Evolutionary conservation across 2,113 vertebrate species (phyloP).

Genomic region (Saccopteryx bilineata): DNA sequence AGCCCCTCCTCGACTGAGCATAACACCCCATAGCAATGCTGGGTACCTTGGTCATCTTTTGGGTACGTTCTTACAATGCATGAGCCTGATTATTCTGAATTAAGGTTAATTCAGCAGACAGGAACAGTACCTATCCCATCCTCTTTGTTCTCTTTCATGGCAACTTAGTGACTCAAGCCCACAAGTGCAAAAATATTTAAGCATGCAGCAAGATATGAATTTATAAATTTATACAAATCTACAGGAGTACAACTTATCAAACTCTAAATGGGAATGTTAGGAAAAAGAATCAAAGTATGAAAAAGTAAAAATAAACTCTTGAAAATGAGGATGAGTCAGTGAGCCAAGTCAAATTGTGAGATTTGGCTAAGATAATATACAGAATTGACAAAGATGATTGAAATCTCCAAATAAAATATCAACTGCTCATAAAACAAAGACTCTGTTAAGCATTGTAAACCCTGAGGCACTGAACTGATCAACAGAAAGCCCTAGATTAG

Average conservation of each 20-base stretch:
- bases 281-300: neutral
- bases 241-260: neutral
- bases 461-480: neutral
- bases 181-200: neutral
- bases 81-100: neutral
- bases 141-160: neutral
- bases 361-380: neutral
- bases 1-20: neutral
- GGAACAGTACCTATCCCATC: neutral
- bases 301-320: slow-evolving; percentile 29
- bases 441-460: neutral
- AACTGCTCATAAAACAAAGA: neutral
- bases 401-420: neutral
- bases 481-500: neutral
- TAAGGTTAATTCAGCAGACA: neutral
- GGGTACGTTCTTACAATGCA: neutral
- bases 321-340: neutral
- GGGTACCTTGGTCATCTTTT: neutral
- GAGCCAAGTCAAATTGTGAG: neutral
- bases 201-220: neutral
- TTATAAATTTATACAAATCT: neutral
- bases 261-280: neutral
- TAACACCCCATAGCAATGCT: neutral
- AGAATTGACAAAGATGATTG: neutral
- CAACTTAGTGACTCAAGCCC: neutral